These are phyloP conservation scores for Callipepla californica DNA, from an alignment of 2,113 vertebrate genomes.

Conservation along the genomic window DNA sequence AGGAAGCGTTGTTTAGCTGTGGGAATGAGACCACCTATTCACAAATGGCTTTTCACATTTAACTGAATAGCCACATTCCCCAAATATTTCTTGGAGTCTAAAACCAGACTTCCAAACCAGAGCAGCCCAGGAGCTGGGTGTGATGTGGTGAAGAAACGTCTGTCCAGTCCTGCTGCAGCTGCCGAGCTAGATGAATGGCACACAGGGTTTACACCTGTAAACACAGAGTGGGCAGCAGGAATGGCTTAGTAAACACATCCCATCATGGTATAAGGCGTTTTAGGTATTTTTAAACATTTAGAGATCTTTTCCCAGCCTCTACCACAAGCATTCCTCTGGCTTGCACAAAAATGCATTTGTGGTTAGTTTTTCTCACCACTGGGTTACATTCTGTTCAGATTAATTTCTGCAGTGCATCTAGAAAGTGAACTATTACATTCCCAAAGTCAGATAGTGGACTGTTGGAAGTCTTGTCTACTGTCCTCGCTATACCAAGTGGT, in stretches of 20 bases:
- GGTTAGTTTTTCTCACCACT: neutral
- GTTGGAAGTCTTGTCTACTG: neutral
- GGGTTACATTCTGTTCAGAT: neutral
- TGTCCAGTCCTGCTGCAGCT: conserved; percentile 23
- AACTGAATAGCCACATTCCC: conserved; percentile 66
- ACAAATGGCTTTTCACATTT: conserved; percentile 60
- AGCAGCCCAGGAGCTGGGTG: conserved; percentile 37
- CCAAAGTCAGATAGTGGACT: neutral
- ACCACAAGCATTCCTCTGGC: neutral
- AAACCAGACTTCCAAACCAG: conserved; percentile 60
- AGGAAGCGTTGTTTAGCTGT: conserved; percentile 57
- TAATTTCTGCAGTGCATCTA: neutral
- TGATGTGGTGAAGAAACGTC: conserved; percentile 62
- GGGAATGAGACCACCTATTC: conserved; percentile 46
- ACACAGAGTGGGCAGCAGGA: conserved; percentile 49
- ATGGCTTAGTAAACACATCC: conserved; percentile 41
- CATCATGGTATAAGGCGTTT: neutral
- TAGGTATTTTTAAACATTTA: conserved; percentile 62
- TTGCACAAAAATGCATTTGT: conserved; percentile 26
- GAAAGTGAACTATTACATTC: neutral
- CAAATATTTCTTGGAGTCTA: conserved; percentile 64
- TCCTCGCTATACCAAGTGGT: neutral
- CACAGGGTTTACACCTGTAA: conserved; percentile 59
- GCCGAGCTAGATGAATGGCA: conserved; percentile 60
- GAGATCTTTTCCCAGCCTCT: neutral